Conservation (phyloP, 2,113 vertebrate species). For the Alligator sinensis region DNA sequence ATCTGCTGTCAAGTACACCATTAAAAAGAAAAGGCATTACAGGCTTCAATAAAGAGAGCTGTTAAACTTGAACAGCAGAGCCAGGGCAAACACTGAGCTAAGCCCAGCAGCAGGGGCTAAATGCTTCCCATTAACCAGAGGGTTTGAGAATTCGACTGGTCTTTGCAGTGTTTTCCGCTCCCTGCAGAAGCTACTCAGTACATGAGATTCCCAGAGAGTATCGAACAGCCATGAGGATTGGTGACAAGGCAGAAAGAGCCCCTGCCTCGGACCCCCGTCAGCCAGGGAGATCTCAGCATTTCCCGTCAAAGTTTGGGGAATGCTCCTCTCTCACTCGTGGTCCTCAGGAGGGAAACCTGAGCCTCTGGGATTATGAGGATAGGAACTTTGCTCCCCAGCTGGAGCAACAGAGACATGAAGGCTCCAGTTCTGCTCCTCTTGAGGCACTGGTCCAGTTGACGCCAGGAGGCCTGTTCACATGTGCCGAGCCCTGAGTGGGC, state of each 20-base stretch:
- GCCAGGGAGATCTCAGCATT: too few relatives aligned
- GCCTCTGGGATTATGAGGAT: too few relatives aligned
- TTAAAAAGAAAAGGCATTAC: fast-evolving
- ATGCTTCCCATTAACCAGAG: neutral
- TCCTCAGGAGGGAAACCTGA: too few relatives aligned
- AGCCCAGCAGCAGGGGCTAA: neutral
- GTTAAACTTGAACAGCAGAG: neutral
- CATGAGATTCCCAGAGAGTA: fast-evolving
- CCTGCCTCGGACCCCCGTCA: fast-evolving
- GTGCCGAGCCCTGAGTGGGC: neutral
- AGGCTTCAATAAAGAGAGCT: neutral
- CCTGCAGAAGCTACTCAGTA: neutral
- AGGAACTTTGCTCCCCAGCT: neutral
- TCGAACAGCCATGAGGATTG: fast-evolving
- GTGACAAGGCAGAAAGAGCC: neutral
- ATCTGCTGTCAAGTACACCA: fast-evolving
- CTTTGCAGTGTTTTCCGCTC: neutral
- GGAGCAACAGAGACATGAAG: neutral
- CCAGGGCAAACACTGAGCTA: neutral
- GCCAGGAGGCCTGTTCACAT: neutral
- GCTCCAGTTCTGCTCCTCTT: neutral
- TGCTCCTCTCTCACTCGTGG: too few relatives aligned
- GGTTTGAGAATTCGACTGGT: fast-evolving
- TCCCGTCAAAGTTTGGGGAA: too few relatives aligned
- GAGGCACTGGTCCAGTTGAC: neutral